Evolutionary conservation across 2,113 vertebrate species (phyloP), one percentile per base, ranked within the genome.

Genomic region (Sander lucioperca): DNA sequence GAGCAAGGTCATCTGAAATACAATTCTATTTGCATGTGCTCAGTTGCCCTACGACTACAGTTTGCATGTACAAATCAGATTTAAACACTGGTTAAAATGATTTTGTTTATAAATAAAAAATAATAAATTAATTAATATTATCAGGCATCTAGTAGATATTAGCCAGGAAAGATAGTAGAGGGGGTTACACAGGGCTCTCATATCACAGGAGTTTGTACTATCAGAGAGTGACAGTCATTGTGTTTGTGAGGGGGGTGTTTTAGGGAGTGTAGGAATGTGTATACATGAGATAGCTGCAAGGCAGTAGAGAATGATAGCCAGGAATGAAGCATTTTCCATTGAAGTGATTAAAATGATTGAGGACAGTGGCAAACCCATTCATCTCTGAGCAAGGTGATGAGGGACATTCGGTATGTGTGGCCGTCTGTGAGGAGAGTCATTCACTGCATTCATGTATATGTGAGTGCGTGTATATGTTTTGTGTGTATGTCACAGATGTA

Each of bases 341-440:
- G 88, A 90, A 91, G 93, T 95, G 94, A 95, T 95, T 95, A 94
- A 93, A 94, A 95, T 94, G 94, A 95, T 95, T 89, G 93, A 95
- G 93, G 92, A 94, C 90, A 92, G 81, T 80, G 71, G 91, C 76
- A 36, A 93, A 91, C 87, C 85, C 90, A 94, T 95, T 94, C 92
- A 94, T 95, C 94, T 94, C 86, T 89, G 84, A 94, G 94, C 94
- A 95, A 95, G 95, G 94, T 95, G 95, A 95, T 85, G 90, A 88
- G 87, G 92, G 91, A 92, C 91, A 81, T 19, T 86, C 75, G 71
- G 65, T 80, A 66, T 85, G 85, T 89, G 84, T 43, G 80, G 61
- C 77, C 25, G 70, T 82, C 30, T 45, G 67, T 65, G 80, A 79
- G 78, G 65, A 78, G 83, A 84, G 74, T 21, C 88, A 81, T 85